Evolutionary conservation across 1,140 invertebrate genomes (phyloP).

Genomic region (Dryas iulia): DNA sequence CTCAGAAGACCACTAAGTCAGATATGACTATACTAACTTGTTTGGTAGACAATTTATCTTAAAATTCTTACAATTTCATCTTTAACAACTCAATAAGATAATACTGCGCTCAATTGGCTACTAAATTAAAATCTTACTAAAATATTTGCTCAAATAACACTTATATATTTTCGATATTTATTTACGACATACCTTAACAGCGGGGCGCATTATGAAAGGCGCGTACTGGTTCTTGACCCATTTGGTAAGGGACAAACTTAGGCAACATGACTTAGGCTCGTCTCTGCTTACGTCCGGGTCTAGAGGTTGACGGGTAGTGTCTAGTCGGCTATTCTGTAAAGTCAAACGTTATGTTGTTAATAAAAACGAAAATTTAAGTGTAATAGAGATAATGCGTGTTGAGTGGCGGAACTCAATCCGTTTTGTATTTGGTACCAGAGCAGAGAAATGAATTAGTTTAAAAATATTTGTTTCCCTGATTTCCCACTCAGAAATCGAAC

Average conservation of each 20-base stretch:
- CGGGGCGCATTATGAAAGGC: constrained; percentile 85
- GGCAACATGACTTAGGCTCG: constrained; percentile 52
- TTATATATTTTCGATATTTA: neutral
- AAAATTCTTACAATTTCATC: neutral
- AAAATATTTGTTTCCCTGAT: too few relatives aligned
- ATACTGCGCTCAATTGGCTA: neutral
- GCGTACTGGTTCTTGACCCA: constrained; percentile 82
- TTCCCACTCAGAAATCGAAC: too few relatives aligned
- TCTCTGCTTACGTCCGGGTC: constrained; percentile 54
- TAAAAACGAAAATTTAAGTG: too few relatives aligned
- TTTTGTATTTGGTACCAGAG: too few relatives aligned
- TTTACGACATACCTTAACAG: constrained; percentile 84
- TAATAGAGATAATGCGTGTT: too few relatives aligned
- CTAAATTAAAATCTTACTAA: neutral
- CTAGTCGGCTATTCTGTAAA: constrained; percentile 64
- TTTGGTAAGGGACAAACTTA: constrained; percentile 68
- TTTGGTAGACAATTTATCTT: neutral
- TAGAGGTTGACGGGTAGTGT: constrained; percentile 67
- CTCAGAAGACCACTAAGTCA: too few relatives aligned
- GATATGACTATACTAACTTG: neutral
- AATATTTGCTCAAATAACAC: neutral
- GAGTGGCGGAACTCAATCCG: too few relatives aligned
- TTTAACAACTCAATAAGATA: neutral
- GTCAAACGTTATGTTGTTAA: neutral
- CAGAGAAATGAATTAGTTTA: too few relatives aligned